These are phyloP conservation scores for Pygoscelis antarcticus DNA, from an alignment of 2,113 vertebrate genomes.

Conservation along the genomic window DNA sequence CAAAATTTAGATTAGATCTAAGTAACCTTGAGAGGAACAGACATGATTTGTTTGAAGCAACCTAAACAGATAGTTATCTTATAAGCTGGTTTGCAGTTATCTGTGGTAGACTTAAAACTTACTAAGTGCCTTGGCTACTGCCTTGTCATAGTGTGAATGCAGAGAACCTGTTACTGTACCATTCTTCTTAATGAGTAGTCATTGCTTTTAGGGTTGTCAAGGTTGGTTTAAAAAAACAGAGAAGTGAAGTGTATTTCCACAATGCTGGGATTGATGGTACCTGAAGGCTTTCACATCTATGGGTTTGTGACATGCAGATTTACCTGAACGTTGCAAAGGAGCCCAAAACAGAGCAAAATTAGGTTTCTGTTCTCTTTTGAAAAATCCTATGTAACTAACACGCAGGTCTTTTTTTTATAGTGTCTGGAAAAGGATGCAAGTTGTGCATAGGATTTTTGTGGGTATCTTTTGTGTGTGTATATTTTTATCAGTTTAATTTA, in stretches of 20 bases:
- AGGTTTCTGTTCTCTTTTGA: background rate
- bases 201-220: background rate
- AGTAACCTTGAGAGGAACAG: background rate
- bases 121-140: background rate
- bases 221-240: background rate
- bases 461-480: background rate
- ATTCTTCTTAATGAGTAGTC: background rate
- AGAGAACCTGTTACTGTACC: background rate
- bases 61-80: background rate
- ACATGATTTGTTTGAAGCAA: background rate
- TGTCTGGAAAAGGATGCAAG: background rate
- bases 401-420: background rate
- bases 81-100: background rate
- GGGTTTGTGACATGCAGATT: background rate
- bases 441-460: background rate
- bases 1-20: background rate
- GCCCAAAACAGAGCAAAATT: background rate
- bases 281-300: rapidly evolving
- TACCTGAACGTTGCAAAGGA: background rate
- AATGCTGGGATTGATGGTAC: background rate
- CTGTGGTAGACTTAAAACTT: background rate
- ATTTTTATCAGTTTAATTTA: background rate
- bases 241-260: background rate
- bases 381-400: background rate
- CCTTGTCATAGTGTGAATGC: background rate